Conservation (phyloP, 1,140 invertebrate species). For the Drosophila carrolli region DNA sequence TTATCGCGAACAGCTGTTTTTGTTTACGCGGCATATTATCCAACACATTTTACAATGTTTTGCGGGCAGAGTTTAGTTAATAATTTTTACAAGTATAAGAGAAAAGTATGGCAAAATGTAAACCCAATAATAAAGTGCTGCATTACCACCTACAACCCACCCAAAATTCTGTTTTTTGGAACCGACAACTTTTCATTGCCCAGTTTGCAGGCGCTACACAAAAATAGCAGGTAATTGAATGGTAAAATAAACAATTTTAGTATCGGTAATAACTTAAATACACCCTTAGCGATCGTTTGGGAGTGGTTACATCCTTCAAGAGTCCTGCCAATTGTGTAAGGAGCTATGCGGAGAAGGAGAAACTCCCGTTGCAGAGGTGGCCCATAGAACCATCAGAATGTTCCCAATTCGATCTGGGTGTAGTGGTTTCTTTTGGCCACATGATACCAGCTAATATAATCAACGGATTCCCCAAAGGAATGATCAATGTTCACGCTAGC, state of each 20-base stretch:
- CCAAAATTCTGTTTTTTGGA: slow-evolving; percentile 88
- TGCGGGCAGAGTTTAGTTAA: slow-evolving; percentile 43
- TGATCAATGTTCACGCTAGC: slow-evolving; percentile 96
- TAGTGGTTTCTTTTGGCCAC: slow-evolving; percentile 91
- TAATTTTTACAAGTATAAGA: slow-evolving; percentile 61
- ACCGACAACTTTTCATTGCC: slow-evolving; percentile 89
- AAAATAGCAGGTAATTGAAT: slow-evolving; percentile 81
- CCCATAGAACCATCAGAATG: slow-evolving; percentile 82
- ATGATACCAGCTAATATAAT: slow-evolving; percentile 89
- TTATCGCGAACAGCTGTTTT: slow-evolving; percentile 27
- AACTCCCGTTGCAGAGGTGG: slow-evolving; percentile 87
- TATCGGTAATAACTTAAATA: neutral
- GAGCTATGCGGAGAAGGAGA: slow-evolving; percentile 74
- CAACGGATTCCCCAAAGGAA: slow-evolving; percentile 89
- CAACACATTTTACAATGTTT: slow-evolving; percentile 54
- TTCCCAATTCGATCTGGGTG: slow-evolving; percentile 87
- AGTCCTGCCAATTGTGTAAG: slow-evolving; percentile 86
- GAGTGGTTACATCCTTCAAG: slow-evolving; percentile 87
- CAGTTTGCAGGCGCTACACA: slow-evolving; percentile 86
- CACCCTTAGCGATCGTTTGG: slow-evolving; percentile 54
- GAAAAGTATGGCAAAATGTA: slow-evolving; percentile 42
- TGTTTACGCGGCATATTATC: slow-evolving; percentile 49
- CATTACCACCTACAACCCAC: slow-evolving; percentile 9
- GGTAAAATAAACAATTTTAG: neutral
- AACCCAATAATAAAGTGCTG: slow-evolving; percentile 1